Base-by-base conservation (phyloP, 2,797 vertebrate species). In the Pseudopleuronectes americanus region DNA sequence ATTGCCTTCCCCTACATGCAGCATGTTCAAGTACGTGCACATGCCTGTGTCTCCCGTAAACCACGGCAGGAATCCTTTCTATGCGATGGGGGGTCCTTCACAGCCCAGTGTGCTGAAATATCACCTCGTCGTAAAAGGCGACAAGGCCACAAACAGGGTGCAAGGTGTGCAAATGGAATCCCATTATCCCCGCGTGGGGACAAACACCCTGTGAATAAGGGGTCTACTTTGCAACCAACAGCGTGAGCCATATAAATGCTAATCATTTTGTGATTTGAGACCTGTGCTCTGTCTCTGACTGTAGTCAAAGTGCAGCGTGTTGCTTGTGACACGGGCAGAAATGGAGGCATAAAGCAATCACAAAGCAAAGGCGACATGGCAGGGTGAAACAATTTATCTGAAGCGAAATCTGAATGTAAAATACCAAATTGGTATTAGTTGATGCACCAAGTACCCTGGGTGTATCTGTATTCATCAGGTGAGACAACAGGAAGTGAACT, bases 241-340 rank as follows among this genome's bases (percentile, higher is more conserved):
- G 60, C 57, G 61, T 56, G 75, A 62, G 70, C 81, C 81, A 86
- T 91, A 85, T 87, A 77, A 89, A 91, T 92, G 87, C 71, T 87
- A 82, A 90, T 91, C 63, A 66, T 74, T 33, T 68, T 12, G 57
- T 71, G 74, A 47, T 60, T 74, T 38, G 45, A 68, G 17, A 61
- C 1, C 4, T 45, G 59, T 6, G n/a, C 41, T 58, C 41, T 58
- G 52, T 19, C 21, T 64, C 23, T 71, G 51, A 51, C 22, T 31
- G 64, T 48, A 43, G 71, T 76, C 36, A 68, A 66, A 67, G 57
- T 23, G 19, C 53, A 69, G 31, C 57, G 13, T 5, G 36, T 41
- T 26, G 54, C 24, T 56, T 9, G 53, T 0, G 2, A 57, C 43
- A 31, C 6, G 21, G 54, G 13, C 24, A 19, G 10, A 61, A 53